These are phyloP conservation scores for Hirtodrosophila histrioides DNA, from an alignment of 2,888 invertebrate genomes.

Conservation along the genomic window DNA sequence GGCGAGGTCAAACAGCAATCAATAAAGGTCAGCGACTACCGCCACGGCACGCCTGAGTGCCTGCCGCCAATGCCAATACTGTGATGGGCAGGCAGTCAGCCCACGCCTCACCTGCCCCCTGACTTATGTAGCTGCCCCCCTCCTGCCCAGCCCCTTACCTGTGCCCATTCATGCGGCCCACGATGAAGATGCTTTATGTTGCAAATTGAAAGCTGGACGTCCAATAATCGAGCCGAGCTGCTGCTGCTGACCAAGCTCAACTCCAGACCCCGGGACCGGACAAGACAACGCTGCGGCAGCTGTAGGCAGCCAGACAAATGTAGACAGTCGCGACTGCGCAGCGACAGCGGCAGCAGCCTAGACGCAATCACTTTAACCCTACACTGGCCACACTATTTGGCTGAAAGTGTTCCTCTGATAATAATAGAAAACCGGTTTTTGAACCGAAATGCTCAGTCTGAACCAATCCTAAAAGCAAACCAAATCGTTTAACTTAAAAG, in stretches of 20 bases:
- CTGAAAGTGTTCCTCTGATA: no score
- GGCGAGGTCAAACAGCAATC: constrained; percentile 83
- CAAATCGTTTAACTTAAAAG: no score
- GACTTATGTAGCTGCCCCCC: background rate
- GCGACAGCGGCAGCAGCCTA: constrained; percentile 47
- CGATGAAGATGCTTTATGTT: constrained; percentile 81
- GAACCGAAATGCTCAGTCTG: no score
- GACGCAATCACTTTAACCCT: constrained; percentile 49
- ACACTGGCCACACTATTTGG: background rate
- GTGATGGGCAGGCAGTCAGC: constrained; percentile 39
- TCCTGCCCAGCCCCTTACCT: background rate
- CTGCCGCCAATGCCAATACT: constrained; percentile 72
- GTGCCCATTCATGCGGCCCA: constrained; percentile 78
- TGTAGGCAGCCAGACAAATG: constrained; percentile 69
- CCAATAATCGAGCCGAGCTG: constrained; percentile 72
- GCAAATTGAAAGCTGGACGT: constrained; percentile 81
- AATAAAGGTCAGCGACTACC: constrained; percentile 82
- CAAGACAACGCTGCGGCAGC: constrained; percentile 19
- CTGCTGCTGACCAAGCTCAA: constrained; percentile 41
- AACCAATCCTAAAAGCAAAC: no score
- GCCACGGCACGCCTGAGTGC: constrained; percentile 76
- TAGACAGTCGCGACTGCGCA: constrained; percentile 74
- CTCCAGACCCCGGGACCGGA: constrained; percentile 5
- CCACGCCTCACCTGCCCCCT: constrained; percentile 55
- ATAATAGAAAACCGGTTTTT: no score